Conservation (phyloP, 2,888 invertebrate species). For the Drosophila austrosaltans region DNA sequence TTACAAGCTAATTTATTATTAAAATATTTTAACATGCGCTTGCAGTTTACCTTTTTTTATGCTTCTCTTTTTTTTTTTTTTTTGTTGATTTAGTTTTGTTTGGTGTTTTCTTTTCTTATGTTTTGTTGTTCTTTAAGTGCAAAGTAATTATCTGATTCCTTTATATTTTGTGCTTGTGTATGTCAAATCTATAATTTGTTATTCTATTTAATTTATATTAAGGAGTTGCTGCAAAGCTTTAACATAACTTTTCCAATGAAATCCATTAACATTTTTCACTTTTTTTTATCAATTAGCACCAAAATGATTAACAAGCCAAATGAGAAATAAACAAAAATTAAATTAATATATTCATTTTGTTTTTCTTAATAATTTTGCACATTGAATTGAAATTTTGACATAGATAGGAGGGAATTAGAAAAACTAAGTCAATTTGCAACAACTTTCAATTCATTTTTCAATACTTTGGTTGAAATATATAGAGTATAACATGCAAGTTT, state of each 20-base stretch:
- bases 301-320: conserved; percentile 63
- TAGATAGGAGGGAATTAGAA: conserved; percentile 31
- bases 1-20: conserved; percentile 54
- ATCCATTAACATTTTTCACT: conserved; percentile 46
- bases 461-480: conserved; percentile 70
- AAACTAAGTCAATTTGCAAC: conserved; percentile 63
- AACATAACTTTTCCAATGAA: conserved; percentile 41
- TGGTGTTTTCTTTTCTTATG: conserved; percentile 27
- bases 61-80: neutral
- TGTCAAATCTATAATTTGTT: conserved; percentile 23
- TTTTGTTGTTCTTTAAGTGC: conserved; percentile 26
- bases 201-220: conserved; percentile 23
- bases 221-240: conserved; percentile 65
- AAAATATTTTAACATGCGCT: conserved; percentile 43
- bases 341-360: conserved; percentile 33
- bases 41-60: conserved; percentile 14
- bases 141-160: conserved; percentile 27
- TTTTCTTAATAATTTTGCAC: conserved; percentile 49
- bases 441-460: conserved; percentile 50
- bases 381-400: conserved; percentile 46
- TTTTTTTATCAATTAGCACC: conserved; percentile 61
- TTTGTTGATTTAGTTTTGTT: conserved; percentile 37
- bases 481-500: conserved; percentile 14
- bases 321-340: conserved; percentile 36
- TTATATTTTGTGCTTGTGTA: conserved; percentile 26